Evolutionary conservation across 2,888 invertebrate genomes (phyloP).

Genomic region (Drosophila borborema): DNA sequence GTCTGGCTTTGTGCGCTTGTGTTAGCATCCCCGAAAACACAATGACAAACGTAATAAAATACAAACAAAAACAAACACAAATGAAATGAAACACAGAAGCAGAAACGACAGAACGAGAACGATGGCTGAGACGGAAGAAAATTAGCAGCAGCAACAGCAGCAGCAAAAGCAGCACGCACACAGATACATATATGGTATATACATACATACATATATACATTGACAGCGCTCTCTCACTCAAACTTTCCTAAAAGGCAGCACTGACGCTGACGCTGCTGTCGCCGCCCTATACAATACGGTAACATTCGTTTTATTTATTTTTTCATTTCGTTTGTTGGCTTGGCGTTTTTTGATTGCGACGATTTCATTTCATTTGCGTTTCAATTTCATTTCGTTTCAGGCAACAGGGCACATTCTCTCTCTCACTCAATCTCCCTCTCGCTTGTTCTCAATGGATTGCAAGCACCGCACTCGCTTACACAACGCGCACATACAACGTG

Average conservation of each 20-base stretch:
- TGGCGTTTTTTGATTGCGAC: conserved; percentile 66
- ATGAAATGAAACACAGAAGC: conserved; percentile 69
- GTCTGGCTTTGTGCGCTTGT: conserved; percentile 29
- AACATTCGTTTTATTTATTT: conserved; percentile 78
- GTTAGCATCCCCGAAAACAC: conserved; percentile 76
- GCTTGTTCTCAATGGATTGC: conserved; percentile 7
- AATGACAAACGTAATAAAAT: conserved; percentile 77
- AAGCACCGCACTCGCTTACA: conserved; percentile 49
- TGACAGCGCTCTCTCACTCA: conserved; percentile 53
- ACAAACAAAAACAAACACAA: conserved; percentile 69
- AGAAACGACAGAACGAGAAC: conserved; percentile 71
- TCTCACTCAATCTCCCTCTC: conserved; percentile 20
- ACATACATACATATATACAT: conserved; percentile 17
- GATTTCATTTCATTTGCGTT: conserved; percentile 78
- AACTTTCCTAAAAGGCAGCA: conserved; percentile 25
- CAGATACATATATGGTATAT: conserved; percentile 21
- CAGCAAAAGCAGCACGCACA: conserved; percentile 30
- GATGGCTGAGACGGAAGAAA: conserved; percentile 69
- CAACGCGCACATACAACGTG: conserved; percentile 43
- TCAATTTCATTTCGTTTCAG: conserved; percentile 80
- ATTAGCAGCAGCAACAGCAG: conserved; percentile 37
- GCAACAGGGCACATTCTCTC: conserved; percentile 34
- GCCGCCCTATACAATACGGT: conserved; percentile 51
- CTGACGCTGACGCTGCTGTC: conserved; percentile 36
- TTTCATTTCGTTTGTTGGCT: conserved; percentile 77